Base-by-base conservation (phyloP, 2,113 vertebrate species). In the Diphyllodes magnificus region DNA sequence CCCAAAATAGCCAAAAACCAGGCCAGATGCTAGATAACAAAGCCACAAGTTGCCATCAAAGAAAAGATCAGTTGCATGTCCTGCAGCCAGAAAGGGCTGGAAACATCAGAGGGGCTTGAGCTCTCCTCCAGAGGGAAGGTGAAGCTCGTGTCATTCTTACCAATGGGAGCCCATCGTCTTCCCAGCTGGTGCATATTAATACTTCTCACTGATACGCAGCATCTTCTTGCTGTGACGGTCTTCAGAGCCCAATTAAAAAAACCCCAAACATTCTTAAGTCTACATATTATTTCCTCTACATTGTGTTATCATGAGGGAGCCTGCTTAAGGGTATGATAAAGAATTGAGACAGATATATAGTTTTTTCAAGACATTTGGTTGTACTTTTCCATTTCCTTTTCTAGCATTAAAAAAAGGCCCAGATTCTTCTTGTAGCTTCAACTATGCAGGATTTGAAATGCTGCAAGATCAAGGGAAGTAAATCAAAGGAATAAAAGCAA, bases 401-500 rank as follows among this genome's bases (percentile, higher is more conserved):
- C 68, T 22, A 66, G 59, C 27, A 80, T 22, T 15, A 68, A 61
- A 82, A 82, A 76, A 72, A 33, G 24, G 63, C 22, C 16, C 28
- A 45, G 45, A 69, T 65, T 80, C 71, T 86, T 90, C 82, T 33
- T 24, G 18, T 61, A 53, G 28, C 27, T 92, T 90, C 71, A 76
- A 13, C 71, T 49, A 73, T 0, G 6, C 25, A 73, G 45, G 42
- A 85, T 88, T n/a, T 85, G 54, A 85, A 95, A 92, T 27, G 6
- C 35, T 95, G 61, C 19, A 60, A 64, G 73, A 78, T 71, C 56
- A 92, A 92, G 85, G 35, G 44, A 86, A 66, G 24, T 28, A 70
- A 95, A 95, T 82, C 60, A 88, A 90, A 94, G 68, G 75, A 82
- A 88, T 47, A 59, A 71, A 95, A 82, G 50, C 11, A 63, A 87